Conservation (phyloP, 2,797 vertebrate species). For the Hyperoplus lanceolatus region DNA sequence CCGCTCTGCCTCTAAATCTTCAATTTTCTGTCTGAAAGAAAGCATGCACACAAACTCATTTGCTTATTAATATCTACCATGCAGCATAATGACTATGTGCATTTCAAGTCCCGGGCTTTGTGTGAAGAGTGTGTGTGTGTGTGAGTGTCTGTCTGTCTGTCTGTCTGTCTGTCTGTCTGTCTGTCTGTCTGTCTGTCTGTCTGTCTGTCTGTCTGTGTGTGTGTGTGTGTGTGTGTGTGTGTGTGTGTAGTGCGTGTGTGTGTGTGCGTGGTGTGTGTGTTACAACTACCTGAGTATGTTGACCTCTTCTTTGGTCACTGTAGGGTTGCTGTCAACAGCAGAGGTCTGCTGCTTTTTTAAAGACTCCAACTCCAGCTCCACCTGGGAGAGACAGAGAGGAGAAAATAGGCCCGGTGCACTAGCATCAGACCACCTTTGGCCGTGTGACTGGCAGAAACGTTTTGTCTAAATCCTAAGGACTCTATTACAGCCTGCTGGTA, state of each 20-base stretch:
- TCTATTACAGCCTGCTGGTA: conserved; percentile 29
- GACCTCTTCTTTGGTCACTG: conserved; percentile 87
- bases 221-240: neutral
- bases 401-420: conserved; percentile 32
- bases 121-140: too few relatives aligned
- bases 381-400: conserved; percentile 75
- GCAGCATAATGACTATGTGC: neutral
- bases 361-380: conserved; percentile 90
- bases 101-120: conserved; percentile 4
- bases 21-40: conserved; percentile 91
- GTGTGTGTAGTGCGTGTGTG: neutral
- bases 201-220: too few relatives aligned
- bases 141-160: too few relatives aligned
- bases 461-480: conserved; percentile 45
- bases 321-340: conserved; percentile 77
- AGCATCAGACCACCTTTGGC: conserved; percentile 39
- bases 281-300: conserved; percentile 87
- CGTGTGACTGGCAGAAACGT: conserved; percentile 38
- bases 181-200: too few relatives aligned
- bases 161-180: too few relatives aligned
- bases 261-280: neutral
- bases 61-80: conserved; percentile 9
- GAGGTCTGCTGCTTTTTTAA: conserved; percentile 87
- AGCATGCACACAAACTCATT: neutral
- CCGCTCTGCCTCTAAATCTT: conserved; percentile 92